Evolutionary conservation across 1,140 invertebrate species (phyloP).

Genomic region (Scaptodrosophila lebanonensis): DNA sequence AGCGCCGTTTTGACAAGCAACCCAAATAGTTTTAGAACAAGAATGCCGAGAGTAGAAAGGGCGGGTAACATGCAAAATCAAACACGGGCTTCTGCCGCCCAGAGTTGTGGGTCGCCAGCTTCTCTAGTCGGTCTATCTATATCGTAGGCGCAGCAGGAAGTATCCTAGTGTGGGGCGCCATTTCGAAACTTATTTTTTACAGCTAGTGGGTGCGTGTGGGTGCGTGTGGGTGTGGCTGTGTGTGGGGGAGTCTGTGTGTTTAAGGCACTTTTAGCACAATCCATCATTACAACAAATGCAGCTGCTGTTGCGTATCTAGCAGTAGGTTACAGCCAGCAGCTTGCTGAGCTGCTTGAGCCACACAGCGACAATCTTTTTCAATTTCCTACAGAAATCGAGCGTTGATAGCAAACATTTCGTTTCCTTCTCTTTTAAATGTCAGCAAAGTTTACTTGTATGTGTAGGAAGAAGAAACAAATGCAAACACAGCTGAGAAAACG

Average conservation of each 20-base stretch:
- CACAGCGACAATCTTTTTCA: conserved; percentile 67
- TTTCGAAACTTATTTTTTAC: conserved; percentile 47
- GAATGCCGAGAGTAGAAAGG: not conserved
- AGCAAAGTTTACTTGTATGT: too few species aligned
- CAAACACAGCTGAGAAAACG: too few species aligned
- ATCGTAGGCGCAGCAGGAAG: not conserved
- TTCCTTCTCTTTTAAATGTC: too few species aligned
- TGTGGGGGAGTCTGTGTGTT: conserved; percentile 54
- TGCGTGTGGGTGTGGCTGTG: conserved; percentile 1
- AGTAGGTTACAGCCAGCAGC: conserved; percentile 8
- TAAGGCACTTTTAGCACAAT: conserved; percentile 61
- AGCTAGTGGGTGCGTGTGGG: conserved; percentile 37
- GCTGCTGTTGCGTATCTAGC: conserved; percentile 17
- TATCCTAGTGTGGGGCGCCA: conserved; percentile 40
- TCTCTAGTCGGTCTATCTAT: too few species aligned
- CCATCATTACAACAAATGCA: conserved; percentile 53
- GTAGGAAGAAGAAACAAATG: too few species aligned
- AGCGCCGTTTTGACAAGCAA: conserved; percentile 10
- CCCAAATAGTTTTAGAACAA: conserved; percentile 42
- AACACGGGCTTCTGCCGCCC: conserved; percentile 58
- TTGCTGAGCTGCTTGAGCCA: conserved; percentile 19
- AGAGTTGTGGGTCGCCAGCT: conserved; percentile 39
- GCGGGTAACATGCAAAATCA: conserved; percentile 50
- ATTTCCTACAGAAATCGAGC: conserved; percentile 70
- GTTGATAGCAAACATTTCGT: conserved; percentile 72